Percentiles rank a stretch among this genome's conserved stretches.
Conservation (phyloP, 2,113 vertebrate genomes). For the Anolis sagrei region DNA sequence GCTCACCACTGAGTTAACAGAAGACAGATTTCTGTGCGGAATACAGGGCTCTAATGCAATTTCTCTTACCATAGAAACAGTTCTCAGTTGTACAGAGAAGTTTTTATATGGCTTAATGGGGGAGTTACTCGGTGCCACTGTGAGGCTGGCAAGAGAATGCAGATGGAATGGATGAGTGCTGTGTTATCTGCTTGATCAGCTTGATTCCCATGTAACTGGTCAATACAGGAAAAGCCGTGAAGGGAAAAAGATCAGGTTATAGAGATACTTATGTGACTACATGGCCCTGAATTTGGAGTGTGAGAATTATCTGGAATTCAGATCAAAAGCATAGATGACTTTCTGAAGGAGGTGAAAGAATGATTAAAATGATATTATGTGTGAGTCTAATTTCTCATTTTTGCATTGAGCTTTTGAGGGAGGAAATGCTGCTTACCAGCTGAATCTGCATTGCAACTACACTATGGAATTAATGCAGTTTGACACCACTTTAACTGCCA, state of each 20-base stretch:
- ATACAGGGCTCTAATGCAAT: not conserved
- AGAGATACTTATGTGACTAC: not conserved
- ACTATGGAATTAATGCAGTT: too few species aligned
- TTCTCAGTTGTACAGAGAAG: not conserved
- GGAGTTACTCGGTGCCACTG: not conserved
- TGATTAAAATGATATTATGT: slow-evolving; percentile 55
- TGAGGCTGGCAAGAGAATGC: slow-evolving; percentile 20
- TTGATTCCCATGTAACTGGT: slow-evolving; percentile 26
- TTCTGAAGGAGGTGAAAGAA: slow-evolving; percentile 38
- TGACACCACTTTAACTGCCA: too few species aligned
- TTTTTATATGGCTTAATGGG: not conserved
- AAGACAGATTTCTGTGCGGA: not conserved
- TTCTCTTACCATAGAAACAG: not conserved
- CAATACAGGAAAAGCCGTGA: not conserved
- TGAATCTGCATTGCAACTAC: slow-evolving; percentile 10
- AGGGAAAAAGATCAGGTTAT: slow-evolving; percentile 25
- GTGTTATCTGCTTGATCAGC: not conserved
- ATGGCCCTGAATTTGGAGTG: not conserved
- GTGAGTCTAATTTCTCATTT: slow-evolving; percentile 55
- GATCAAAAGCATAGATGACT: not conserved
- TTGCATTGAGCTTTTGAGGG: slow-evolving; percentile 47
- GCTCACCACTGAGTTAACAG: not conserved
- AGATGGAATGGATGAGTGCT: not conserved
- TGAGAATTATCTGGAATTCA: not conserved
- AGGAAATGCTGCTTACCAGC: slow-evolving; percentile 60